These are phyloP conservation scores for Ganaspis brasiliensis DNA, from an alignment of 2,888 invertebrate species.

Conservation along the genomic window DNA sequence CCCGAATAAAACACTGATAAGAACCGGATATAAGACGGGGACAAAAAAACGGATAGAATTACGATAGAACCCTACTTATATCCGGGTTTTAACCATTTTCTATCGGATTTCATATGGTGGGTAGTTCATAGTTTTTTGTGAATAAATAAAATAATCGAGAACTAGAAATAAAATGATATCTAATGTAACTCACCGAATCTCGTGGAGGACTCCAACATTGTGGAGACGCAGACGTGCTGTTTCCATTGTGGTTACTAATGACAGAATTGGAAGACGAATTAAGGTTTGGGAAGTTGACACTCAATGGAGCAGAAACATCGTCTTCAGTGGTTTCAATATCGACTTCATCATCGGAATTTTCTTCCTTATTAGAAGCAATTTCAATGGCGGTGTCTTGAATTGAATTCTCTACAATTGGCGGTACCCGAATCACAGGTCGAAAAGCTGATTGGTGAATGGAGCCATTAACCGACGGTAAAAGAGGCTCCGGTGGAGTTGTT, in stretches of 20 bases:
- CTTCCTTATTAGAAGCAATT: conserved; percentile 80
- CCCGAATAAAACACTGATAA: no score
- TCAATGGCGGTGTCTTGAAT: conserved; percentile 73
- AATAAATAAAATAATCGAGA: neutral
- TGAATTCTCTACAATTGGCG: conserved; percentile 70
- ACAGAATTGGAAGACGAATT: conserved; percentile 70
- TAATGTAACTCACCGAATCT: conserved; percentile 82
- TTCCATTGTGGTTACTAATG: conserved; percentile 72
- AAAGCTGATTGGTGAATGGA: conserved; percentile 83
- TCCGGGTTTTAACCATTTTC: no score
- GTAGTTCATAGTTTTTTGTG: no score
- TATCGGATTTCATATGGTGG: no score
- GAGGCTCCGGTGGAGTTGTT: conserved; percentile 73
- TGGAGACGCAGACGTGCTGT: conserved; percentile 70
- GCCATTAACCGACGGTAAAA: conserved; percentile 72
- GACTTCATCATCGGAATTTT: conserved; percentile 91
- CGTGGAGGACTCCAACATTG: conserved; percentile 82
- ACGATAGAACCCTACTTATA: no score
- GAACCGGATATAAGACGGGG: no score
- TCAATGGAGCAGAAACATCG: conserved; percentile 80
- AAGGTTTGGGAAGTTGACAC: conserved; percentile 66
- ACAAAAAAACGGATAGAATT: no score
- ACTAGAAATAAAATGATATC: neutral
- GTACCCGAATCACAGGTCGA: conserved; percentile 81
- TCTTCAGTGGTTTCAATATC: conserved; percentile 94